Evolutionary conservation across 2,113 vertebrate species (phyloP).

Genomic region (Gymnobelideus leadbeateri): DNA sequence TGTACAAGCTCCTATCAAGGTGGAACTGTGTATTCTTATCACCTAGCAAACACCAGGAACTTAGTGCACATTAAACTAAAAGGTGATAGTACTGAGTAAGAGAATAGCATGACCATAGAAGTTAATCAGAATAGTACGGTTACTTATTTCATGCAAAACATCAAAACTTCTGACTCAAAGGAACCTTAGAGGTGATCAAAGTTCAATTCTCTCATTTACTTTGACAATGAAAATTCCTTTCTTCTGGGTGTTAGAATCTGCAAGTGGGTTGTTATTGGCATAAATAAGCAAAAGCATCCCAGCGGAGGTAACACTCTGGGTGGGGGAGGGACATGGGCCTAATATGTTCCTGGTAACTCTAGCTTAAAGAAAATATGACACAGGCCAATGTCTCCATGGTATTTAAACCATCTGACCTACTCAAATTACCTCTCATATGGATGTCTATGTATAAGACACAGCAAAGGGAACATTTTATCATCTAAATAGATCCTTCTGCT

Average conservation of each 20-base stretch:
- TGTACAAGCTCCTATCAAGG: neutral
- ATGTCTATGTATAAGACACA: neutral
- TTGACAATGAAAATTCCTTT: neutral
- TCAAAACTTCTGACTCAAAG: neutral
- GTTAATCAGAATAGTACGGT: neutral
- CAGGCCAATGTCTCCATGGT: slow-evolving; percentile 22
- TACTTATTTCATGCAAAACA: neutral
- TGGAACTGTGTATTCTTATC: neutral
- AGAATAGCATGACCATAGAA: neutral
- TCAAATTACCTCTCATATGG: slow-evolving; percentile 48
- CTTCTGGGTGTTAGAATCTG: neutral
- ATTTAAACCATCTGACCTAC: slow-evolving; percentile 38
- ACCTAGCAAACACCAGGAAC: neutral
- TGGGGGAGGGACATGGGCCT: neutral
- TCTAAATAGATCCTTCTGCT: slow-evolving; percentile 27
- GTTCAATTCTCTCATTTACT: neutral
- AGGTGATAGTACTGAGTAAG: neutral
- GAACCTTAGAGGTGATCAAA: neutral
- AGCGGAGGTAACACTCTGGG: neutral
- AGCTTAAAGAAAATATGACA: neutral
- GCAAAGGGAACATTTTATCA: slow-evolving; percentile 10
- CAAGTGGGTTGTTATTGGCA: neutral
- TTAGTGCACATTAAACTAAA: neutral
- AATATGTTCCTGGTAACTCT: slow-evolving; percentile 16
- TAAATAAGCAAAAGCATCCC: neutral